Conservation (phyloP, 2,888 invertebrate species). For the Leptopilina myrica region DNA sequence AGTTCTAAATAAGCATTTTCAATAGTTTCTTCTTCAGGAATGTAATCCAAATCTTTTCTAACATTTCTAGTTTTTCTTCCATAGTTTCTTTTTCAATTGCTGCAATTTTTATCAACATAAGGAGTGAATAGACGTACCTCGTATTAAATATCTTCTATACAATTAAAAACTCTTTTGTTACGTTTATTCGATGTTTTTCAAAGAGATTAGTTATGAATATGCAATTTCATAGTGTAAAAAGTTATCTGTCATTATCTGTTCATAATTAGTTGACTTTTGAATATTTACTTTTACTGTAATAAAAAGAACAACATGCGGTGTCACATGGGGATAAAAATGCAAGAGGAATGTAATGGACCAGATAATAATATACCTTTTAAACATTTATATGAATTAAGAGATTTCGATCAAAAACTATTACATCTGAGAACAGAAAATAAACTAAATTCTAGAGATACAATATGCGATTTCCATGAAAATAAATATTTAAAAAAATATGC, state of each 20-base stretch:
- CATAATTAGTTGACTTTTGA: background rate
- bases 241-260: background rate
- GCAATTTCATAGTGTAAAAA: background rate
- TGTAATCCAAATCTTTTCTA: no score
- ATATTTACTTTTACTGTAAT: background rate
- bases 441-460: background rate
- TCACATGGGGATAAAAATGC: background rate
- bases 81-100: no score
- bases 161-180: no score
- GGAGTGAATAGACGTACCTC: no score
- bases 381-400: background rate
- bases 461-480: no score
- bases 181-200: background rate
- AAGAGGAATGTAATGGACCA: background rate
- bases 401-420: background rate
- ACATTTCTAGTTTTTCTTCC: no score
- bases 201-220: background rate
- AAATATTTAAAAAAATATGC: no score
- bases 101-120: no score
- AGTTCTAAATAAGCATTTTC: no score
- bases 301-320: background rate
- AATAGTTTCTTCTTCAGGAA: no score
- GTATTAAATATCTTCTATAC: no score
- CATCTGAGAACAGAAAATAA: background rate
- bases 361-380: background rate